Conservation (phyloP, 2,113 vertebrate species). For the Sterna hirundo region DNA sequence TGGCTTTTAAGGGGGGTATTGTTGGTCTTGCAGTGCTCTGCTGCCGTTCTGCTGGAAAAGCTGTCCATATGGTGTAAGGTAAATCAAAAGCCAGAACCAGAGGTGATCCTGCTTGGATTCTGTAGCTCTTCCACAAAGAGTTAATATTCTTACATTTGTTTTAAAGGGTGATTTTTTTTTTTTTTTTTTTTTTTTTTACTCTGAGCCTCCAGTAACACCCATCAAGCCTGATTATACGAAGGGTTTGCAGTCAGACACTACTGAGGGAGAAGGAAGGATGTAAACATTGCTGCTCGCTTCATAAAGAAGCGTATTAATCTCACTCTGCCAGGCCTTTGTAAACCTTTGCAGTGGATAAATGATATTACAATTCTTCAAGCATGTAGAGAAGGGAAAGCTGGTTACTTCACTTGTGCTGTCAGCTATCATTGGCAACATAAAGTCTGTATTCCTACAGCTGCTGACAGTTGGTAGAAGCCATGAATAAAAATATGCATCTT, state of each 20-base stretch:
- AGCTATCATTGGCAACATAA: slow-evolving; percentile 25
- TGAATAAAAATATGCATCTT: slow-evolving; percentile 11
- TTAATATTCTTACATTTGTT: neutral
- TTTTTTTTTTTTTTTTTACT: neutral
- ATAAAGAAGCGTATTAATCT: slow-evolving; percentile 43
- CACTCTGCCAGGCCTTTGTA: slow-evolving; percentile 33
- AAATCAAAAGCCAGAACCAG: neutral
- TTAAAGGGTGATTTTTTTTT: neutral
- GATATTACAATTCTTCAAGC: slow-evolving; percentile 8
- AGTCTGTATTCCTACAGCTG: slow-evolving; percentile 12
- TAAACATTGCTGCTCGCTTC: slow-evolving; percentile 7
- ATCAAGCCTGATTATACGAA: neutral
- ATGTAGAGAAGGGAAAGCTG: neutral
- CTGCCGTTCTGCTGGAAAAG: neutral
- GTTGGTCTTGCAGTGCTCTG: neutral
- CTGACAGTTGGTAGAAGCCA: slow-evolving; percentile 36
- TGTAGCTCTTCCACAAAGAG: neutral
- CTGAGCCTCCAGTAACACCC: neutral
- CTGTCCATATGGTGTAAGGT: neutral
- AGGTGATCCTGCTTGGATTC: neutral
- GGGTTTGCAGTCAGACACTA: neutral
- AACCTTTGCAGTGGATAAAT: slow-evolving; percentile 31
- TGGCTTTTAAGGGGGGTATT: neutral
- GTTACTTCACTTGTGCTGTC: slow-evolving; percentile 40
- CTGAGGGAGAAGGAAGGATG: neutral